These are phyloP conservation scores for Temnothorax ravouxi DNA, from an alignment of 2,888 invertebrate genomes.

Conservation along the genomic window DNA sequence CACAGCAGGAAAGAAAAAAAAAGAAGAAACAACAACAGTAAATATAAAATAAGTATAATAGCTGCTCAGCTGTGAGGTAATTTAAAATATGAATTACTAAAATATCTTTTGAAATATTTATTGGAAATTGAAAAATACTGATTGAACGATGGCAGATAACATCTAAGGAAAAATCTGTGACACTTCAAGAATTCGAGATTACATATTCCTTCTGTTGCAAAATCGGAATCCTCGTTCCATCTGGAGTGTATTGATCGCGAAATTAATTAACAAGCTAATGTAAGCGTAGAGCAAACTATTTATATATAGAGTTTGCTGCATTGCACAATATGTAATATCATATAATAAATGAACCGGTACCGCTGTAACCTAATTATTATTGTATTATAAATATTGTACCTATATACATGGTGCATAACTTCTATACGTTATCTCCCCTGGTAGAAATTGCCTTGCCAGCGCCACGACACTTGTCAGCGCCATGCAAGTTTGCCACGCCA, in stretches of 20 bases:
- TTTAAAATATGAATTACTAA: neutral
- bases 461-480: no score
- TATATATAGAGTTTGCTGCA: neutral
- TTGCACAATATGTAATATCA: neutral
- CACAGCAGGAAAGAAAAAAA: neutral
- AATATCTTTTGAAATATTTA: slow-evolving; percentile 12
- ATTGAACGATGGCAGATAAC: neutral
- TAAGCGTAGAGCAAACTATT: slow-evolving; percentile 15
- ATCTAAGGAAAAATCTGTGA: neutral
- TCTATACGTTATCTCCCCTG: slow-evolving; percentile 1
- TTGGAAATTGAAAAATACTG: neutral
- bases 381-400: slow-evolving; percentile 3
- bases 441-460: no score
- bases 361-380: slow-evolving; percentile 24
- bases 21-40: neutral
- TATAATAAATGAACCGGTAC: neutral
- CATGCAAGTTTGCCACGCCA: no score
- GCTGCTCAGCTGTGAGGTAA: neutral
- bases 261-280: slow-evolving; percentile 43
- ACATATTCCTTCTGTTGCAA: neutral
- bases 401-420: neutral
- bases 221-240: neutral
- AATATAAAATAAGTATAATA: neutral
- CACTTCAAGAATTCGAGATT: neutral
- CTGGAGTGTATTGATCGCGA: slow-evolving; percentile 13